Evolutionary conservation across 2,797 vertebrate species (phyloP).

Genomic region (Catostomus latipinnis): DNA sequence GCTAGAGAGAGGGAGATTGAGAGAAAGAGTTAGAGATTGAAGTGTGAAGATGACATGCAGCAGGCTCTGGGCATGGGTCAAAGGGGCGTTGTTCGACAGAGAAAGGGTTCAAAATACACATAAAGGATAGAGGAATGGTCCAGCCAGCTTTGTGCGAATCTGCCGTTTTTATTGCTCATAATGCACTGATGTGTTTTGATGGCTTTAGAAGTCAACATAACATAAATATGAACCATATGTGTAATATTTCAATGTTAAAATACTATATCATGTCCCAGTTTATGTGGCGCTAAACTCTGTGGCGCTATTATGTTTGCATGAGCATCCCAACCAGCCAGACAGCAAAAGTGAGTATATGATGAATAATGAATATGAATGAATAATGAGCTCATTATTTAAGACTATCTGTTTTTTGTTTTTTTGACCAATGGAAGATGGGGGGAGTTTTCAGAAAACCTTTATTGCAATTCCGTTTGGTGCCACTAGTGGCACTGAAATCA

Average conservation of each 20-base stretch:
- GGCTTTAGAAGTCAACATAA: slow-evolving; percentile 6
- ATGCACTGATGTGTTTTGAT: slow-evolving; percentile 45
- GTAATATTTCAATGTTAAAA: too few species aligned
- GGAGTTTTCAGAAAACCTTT: too few species aligned
- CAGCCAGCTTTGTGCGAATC: slow-evolving; percentile 45
- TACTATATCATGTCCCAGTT: too few species aligned
- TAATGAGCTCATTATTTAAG: too few species aligned
- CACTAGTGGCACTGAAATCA: too few species aligned
- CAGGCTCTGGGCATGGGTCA: slow-evolving; percentile 48
- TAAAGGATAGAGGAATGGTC: slow-evolving; percentile 71
- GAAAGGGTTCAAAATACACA: slow-evolving; percentile 71
- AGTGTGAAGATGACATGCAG: slow-evolving; percentile 35
- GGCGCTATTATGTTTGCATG: not conserved
- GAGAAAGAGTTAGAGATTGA: slow-evolving; percentile 39
- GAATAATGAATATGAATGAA: too few species aligned
- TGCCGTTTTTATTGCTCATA: slow-evolving; percentile 45
- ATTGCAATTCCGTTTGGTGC: too few species aligned
- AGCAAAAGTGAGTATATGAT: too few species aligned
- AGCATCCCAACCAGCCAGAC: not conserved
- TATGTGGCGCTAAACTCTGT: too few species aligned
- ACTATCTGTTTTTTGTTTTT: too few species aligned
- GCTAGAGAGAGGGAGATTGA: slow-evolving; percentile 60
- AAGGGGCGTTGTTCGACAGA: slow-evolving; percentile 50
- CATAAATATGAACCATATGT: not conserved
- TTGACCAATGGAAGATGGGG: too few species aligned